A percentile compares a stretch with the other conserved stretches of the same genome.
phyloP scores from a whole-genome alignment of 2,113 vertebrate species.

The Peromyscus maniculatus region DNA sequence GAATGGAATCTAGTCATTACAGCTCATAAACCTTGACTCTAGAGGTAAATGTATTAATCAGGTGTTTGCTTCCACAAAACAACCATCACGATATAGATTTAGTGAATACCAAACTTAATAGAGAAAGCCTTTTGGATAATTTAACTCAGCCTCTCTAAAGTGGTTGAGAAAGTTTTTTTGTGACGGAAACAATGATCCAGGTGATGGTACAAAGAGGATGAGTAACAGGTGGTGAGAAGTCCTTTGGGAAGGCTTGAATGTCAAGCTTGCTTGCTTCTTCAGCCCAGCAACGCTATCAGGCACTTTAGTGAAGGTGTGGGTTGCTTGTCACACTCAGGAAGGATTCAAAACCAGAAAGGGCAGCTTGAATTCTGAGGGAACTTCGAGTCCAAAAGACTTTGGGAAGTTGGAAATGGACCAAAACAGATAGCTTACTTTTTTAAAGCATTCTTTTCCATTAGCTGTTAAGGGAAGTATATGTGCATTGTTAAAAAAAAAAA shows the following conservation, averaged over 20 bases:
- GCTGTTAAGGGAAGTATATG: conserved; percentile 30
- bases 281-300: neutral
- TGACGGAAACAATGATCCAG: neutral
- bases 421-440: conserved; percentile 51
- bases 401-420: conserved; percentile 16
- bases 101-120: neutral
- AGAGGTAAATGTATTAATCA: neutral
- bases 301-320: neutral
- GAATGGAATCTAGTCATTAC: conserved; percentile 2
- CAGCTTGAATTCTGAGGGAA: conserved; percentile 11
- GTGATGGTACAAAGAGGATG: neutral
- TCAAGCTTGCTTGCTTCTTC: neutral
- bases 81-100: neutral
- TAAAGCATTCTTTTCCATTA: neutral
- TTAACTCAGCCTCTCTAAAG: neutral
- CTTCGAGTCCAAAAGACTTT: conserved; percentile 52
- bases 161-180: neutral
- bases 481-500: neutral
- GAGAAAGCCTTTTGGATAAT: neutral
- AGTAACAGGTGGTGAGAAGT: neutral
- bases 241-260: neutral
- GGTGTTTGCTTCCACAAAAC: conserved; percentile 2
- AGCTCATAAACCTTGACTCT: neutral
- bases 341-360: neutral
- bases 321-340: conserved; percentile 23